These are phyloP conservation scores for Darevskia mixta DNA, from an alignment of 2,797 vertebrate genomes.

Conservation along the genomic window DNA sequence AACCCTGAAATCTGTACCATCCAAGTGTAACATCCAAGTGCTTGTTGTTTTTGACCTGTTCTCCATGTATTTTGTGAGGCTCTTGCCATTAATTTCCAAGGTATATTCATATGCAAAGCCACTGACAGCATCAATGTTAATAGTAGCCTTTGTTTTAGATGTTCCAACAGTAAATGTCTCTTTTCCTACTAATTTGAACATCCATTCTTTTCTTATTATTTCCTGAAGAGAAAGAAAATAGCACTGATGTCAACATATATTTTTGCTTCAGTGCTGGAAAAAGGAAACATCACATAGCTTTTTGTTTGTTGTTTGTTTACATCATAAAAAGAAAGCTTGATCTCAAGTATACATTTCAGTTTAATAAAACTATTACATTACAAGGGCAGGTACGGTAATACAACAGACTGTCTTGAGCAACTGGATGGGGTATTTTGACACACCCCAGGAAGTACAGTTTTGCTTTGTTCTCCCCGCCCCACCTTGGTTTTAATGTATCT, in stretches of 20 bases:
- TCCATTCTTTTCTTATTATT: conserved; percentile 93
- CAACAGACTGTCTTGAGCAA: background rate
- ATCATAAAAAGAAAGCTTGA: background rate
- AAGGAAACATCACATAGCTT: background rate
- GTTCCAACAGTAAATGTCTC: conserved; percentile 92
- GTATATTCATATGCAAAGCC: conserved; percentile 97
- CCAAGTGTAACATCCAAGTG: conserved; percentile 93
- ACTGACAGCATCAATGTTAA: conserved; percentile 94
- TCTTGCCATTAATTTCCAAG: conserved; percentile 95
- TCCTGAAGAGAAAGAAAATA: conserved; percentile 80
- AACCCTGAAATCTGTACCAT: conserved; percentile 89
- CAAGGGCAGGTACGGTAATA: background rate
- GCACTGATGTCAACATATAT: conserved; percentile 14
- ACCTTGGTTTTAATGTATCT: no score
- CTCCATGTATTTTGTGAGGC: conserved; percentile 95
- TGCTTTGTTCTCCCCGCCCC: no score
- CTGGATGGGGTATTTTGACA: background rate
- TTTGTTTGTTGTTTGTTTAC: background rate
- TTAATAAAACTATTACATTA: background rate
- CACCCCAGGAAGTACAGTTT: background rate
- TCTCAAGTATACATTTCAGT: background rate
- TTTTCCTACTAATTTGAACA: conserved; percentile 98
- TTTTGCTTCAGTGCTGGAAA: conserved; percentile 16
- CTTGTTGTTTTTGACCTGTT: conserved; percentile 94
- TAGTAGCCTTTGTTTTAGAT: conserved; percentile 91